phyloP scores from a whole-genome alignment of 2,888 invertebrate genomes.

The Xylocampa areola region DNA sequence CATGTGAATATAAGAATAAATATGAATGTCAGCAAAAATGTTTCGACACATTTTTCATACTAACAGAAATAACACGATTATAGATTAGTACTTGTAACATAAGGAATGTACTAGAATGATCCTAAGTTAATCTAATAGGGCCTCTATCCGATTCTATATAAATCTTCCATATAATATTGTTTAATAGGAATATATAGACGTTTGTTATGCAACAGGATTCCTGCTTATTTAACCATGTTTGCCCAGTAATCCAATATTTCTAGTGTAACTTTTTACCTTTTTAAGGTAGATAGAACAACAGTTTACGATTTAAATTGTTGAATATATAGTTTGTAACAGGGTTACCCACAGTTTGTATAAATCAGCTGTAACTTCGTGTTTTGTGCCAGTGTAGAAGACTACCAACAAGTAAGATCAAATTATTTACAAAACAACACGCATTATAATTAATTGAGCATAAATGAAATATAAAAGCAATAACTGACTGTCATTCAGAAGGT shows the following conservation, averaged over 20 bases:
- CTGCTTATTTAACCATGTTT: conserved; percentile 46
- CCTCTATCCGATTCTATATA: conserved; percentile 7
- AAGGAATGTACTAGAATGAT: conserved; percentile 40
- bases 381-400: conserved; percentile 14
- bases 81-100: conserved; percentile 15
- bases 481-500: not conserved
- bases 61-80: conserved; percentile 16
- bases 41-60: conserved; percentile 1
- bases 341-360: conserved; percentile 20
- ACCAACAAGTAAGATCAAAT: not conserved
- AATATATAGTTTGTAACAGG: conserved; percentile 36
- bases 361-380: conserved; percentile 18
- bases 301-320: conserved; percentile 23
- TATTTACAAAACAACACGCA: too few relatives aligned
- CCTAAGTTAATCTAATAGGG: conserved; percentile 7
- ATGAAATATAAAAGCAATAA: not conserved
- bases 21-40: conserved; percentile 12
- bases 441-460: not conserved
- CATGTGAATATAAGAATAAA: conserved; percentile 24
- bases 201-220: conserved; percentile 47
- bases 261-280: conserved; percentile 31
- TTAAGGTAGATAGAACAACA: conserved; percentile 21
- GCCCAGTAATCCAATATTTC: conserved; percentile 38
- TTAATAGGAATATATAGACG: conserved; percentile 9
- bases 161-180: conserved; percentile 11